Base-by-base conservation (phyloP, 2,113 vertebrate species). In the Solenodon paradoxus region DNA sequence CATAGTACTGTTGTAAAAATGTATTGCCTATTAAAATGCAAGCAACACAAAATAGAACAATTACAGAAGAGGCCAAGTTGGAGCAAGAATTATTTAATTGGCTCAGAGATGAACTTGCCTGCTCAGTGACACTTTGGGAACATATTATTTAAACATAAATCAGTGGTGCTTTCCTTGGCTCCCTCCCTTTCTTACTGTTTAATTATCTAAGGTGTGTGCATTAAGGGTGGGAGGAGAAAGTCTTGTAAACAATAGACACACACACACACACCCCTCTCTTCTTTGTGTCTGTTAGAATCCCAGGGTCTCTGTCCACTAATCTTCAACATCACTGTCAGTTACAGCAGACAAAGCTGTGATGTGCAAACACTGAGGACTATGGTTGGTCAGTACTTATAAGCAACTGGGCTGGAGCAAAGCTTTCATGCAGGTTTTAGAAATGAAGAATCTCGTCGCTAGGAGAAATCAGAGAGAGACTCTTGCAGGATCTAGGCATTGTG, bases 21-120 rank as follows among this genome's bases (percentile, higher is more conserved):
- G 42, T 55, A 95, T 5, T 0, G 0, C 51, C 81, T 85, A 53
- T 66, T 94, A 96, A 96, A 90, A 90, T 61, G 38, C 42, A 96
- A 80, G 80, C 47, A 83, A 77, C 80, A 78, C 59, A 96, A 97
- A 98, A 93, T 64, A 75, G 89, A 90, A 94, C 57, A 74, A 78
- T 82, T 78, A 92, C 0, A 32, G 38, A 97, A 2, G 16, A 96
- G 95, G 90, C 51, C 85, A 92, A 94, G 63, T 82, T 95, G 19
- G 13, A 98, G 13, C 64, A 84, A 64, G 75, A 97, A 98, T 96
- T 95, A 97, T 90, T 98, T 97, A 97, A 98, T 80, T 97, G 95
- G 88, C 95, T 98, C 89, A 97, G 79, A 97, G 89, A 96, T 97
- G 86, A 98, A 92, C 87, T 96, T 96, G 80, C 77, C 61, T 79